Percentiles rank a stretch among this genome's conserved stretches.
Evolutionary conservation across 2,113 vertebrate genomes (phyloP).

Genomic region (Tautogolabrus adspersus): DNA sequence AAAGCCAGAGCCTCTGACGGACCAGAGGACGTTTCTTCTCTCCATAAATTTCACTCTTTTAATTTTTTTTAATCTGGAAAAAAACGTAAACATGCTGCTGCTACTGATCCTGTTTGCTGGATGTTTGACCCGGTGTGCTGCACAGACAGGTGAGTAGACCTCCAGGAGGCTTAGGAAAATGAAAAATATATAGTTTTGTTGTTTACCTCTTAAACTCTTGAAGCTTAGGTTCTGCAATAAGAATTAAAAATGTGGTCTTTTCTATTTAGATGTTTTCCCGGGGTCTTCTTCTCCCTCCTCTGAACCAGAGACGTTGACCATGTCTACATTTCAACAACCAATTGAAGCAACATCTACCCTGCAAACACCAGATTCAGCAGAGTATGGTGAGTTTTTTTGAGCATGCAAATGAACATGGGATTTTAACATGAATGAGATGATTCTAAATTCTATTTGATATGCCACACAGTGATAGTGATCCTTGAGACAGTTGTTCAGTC

Average conservation of each 20-base stretch:
- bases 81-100: slow-evolving; percentile 55
- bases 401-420: not conserved
- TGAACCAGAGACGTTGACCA: fast-evolving
- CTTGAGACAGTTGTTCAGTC: slow-evolving; percentile 32
- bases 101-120: slow-evolving; percentile 53
- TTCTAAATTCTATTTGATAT: not conserved
- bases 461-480: slow-evolving; percentile 37
- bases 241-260: not conserved
- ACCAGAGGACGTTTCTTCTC: not conserved
- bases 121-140: slow-evolving; percentile 45
- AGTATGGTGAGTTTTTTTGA: not conserved
- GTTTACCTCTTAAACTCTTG: too few species aligned
- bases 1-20: not conserved
- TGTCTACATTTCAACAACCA: fast-evolving
- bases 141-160: slow-evolving; percentile 43
- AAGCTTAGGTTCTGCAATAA: too few species aligned
- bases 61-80: not conserved
- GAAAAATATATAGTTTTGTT: not conserved
- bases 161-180: not conserved
- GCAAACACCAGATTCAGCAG: fast-evolving
- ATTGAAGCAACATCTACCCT: not conserved
- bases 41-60: not conserved
- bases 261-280: not conserved
- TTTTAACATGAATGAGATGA: not conserved
- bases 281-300: not conserved